phyloP scores from a whole-genome alignment of 2,888 invertebrate species.

The Elmis aenea region DNA sequence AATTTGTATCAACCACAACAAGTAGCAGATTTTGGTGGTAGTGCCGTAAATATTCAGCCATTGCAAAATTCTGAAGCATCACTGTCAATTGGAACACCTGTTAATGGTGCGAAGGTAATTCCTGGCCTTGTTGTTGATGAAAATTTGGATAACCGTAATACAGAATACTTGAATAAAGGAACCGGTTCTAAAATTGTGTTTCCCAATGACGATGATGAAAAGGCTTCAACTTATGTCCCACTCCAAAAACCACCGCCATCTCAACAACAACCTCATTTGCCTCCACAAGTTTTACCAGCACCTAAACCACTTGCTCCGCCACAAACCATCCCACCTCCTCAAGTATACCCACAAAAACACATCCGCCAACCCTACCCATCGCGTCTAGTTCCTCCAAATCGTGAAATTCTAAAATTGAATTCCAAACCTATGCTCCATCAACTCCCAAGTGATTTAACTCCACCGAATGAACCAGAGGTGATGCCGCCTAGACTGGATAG shows the following conservation, averaged over 20 bases:
- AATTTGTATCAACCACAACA: neutral
- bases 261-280: no score
- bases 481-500: constrained; percentile 30
- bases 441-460: constrained; percentile 47
- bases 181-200: constrained; percentile 40
- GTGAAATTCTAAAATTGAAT: constrained; percentile 41
- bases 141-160: constrained; percentile 32
- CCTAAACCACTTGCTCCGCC: constrained; percentile 26
- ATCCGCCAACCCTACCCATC: no score
- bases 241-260: constrained; percentile 23
- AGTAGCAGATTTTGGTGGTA: constrained; percentile 27
- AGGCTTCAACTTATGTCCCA: constrained; percentile 15
- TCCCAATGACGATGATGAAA: constrained; percentile 35
- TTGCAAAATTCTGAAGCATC: constrained; percentile 43
- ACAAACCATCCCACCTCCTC: constrained; percentile 20
- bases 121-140: constrained; percentile 46
- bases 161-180: constrained; percentile 32
- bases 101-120: constrained; percentile 35
- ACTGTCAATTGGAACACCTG: constrained; percentile 42
- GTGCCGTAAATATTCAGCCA: constrained; percentile 42
- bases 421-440: constrained; percentile 47
- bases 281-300: no score
- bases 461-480: constrained; percentile 42
- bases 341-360: constrained; percentile 6
- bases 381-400: constrained; percentile 24